These are phyloP conservation scores for Steinernema feltiae DNA, from an alignment of 1,140 invertebrate species.

Conservation along the genomic window DNA sequence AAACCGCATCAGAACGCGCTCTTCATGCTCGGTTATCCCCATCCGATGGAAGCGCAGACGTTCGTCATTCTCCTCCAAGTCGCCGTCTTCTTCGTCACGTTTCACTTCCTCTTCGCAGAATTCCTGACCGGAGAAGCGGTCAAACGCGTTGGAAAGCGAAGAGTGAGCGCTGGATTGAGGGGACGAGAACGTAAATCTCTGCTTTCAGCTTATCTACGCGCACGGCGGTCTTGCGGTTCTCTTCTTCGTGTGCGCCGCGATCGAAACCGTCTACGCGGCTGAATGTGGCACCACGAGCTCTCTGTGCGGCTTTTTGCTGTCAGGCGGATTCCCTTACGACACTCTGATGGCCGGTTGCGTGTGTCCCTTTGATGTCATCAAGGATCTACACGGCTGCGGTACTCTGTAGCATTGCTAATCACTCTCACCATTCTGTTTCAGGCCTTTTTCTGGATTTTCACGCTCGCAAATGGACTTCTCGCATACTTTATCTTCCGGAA, in stretches of 20 bases:
- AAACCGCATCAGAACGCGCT: neutral
- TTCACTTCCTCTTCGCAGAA: neutral
- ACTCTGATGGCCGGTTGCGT: neutral
- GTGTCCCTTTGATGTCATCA: neutral
- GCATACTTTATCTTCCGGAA: neutral
- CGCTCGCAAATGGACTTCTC: neutral
- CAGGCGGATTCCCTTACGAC: no score
- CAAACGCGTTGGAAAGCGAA: neutral
- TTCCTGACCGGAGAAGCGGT: neutral
- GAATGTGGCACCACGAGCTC: neutral
- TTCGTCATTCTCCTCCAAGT: neutral
- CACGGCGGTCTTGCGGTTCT: neutral
- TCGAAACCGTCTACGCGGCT: neutral
- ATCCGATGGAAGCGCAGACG: neutral
- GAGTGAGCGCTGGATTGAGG: neutral
- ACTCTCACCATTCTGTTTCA: neutral
- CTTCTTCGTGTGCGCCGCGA: neutral
- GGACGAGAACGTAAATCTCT: neutral
- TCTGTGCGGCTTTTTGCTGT: neutral
- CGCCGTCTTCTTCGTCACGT: neutral
- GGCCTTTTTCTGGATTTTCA: neutral
- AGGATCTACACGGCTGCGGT: neutral
- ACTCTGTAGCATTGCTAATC: neutral
- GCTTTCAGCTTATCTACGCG: neutral
- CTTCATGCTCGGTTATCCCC: constrained; percentile 2